Evolutionary conservation across 2,113 vertebrate genomes (phyloP).

Genomic region (Cynoglossus semilaevis): DNA sequence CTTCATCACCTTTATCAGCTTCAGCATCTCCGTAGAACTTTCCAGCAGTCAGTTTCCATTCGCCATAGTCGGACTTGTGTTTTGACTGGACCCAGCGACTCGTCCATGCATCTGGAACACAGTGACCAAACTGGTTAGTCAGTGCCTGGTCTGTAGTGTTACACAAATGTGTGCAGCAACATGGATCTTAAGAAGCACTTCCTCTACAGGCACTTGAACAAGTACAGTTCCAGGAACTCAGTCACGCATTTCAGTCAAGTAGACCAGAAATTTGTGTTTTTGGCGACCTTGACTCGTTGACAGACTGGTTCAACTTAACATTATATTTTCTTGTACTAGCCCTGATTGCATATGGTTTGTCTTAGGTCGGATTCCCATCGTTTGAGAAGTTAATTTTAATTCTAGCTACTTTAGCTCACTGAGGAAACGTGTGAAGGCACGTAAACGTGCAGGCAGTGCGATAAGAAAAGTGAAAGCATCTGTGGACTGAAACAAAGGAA

Average conservation of each 20-base stretch:
- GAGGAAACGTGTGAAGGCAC: too few species aligned
- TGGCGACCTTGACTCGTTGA: too few species aligned
- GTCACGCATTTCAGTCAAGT: too few species aligned
- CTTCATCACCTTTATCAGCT: conserved; percentile 84
- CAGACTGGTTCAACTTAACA: too few species aligned
- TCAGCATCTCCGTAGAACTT: conserved; percentile 88
- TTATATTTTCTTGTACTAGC: too few species aligned
- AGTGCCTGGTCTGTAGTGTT: neutral
- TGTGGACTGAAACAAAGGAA: neutral
- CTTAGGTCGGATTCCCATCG: too few species aligned
- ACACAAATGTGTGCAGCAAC: neutral
- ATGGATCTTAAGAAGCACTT: neutral
- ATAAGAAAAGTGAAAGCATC: conserved; percentile 42
- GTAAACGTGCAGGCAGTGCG: neutral
- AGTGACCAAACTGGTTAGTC: conserved; percentile 7
- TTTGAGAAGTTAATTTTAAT: too few species aligned
- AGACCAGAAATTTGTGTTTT: too few species aligned
- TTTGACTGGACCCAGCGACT: conserved; percentile 86
- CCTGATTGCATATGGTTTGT: too few species aligned
- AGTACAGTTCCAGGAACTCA: too few species aligned
- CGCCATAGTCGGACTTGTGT: conserved; percentile 88
- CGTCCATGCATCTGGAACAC: conserved; percentile 77
- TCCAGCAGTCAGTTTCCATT: conserved; percentile 82
- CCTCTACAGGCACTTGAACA: too few species aligned
- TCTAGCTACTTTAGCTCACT: too few species aligned